A percentile compares a stretch with the other conserved stretches of the same genome.
phyloP scores from a whole-genome alignment of 2,113 vertebrate genomes.

The Motacilla alba region DNA sequence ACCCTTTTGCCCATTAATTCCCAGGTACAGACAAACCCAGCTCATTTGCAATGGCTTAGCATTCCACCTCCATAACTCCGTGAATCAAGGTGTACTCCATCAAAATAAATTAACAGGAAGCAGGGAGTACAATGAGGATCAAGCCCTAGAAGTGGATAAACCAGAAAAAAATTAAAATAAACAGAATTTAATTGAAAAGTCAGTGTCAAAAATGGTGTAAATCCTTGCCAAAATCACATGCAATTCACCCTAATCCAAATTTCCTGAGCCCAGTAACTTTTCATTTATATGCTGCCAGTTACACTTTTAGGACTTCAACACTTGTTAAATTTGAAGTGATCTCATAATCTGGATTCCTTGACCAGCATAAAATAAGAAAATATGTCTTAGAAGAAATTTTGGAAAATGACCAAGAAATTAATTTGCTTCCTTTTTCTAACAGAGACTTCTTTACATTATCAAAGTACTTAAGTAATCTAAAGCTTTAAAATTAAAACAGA shows the following conservation, averaged over 20 bases:
- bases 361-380: background rate
- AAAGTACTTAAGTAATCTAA: conserved; percentile 17
- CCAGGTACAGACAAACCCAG: accelerated
- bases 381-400: background rate
- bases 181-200: background rate
- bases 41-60: background rate
- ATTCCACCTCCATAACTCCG: accelerated
- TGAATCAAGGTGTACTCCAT: background rate
- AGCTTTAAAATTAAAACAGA: conserved; percentile 36
- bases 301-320: background rate
- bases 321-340: background rate
- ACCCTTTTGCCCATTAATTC: background rate
- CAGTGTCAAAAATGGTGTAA: background rate
- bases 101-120: background rate
- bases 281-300: background rate
- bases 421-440: background rate
- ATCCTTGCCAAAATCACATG: background rate
- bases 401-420: background rate
- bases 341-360: background rate
- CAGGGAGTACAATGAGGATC: background rate
- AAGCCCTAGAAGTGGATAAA: background rate
- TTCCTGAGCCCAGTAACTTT: background rate
- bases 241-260: background rate
- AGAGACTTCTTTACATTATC: background rate
- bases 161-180: background rate